Conservation (phyloP, 2,888 invertebrate genomes). For the Frankliniella intonsa region DNA sequence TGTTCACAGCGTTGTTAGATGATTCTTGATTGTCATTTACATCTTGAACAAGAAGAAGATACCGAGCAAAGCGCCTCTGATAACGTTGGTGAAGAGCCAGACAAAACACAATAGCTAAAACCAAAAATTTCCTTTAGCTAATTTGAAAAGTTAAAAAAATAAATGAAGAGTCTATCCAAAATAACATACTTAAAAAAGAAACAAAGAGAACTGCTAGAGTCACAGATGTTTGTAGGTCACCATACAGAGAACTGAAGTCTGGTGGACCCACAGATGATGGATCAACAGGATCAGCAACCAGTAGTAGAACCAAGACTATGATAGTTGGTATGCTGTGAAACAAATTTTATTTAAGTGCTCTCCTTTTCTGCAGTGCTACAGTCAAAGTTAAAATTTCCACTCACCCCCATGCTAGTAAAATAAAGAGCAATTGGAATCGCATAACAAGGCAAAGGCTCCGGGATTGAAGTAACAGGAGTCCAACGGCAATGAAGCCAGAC, state of each 20-base stretch:
- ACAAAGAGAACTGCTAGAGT: slow-evolving; percentile 70
- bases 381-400: slow-evolving; percentile 35
- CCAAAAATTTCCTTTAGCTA: slow-evolving; percentile 38
- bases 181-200: slow-evolving; percentile 66
- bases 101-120: slow-evolving; percentile 70
- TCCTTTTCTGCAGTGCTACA: background rate
- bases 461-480: slow-evolving; percentile 74
- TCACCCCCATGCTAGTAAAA: slow-evolving; percentile 57
- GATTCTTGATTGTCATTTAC: slow-evolving; percentile 40
- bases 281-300: slow-evolving; percentile 46
- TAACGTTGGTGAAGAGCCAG: slow-evolving; percentile 72
- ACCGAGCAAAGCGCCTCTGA: slow-evolving; percentile 64
- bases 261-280: slow-evolving; percentile 38
- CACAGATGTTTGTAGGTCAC: slow-evolving; percentile 70
- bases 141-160: slow-evolving; percentile 32
- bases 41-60: slow-evolving; percentile 58
- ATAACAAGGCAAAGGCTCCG: slow-evolving; percentile 78
- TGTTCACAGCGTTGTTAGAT: background rate
- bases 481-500: slow-evolving; percentile 78
- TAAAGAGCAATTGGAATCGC: slow-evolving; percentile 66
- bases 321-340: slow-evolving; percentile 60
- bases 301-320: slow-evolving; percentile 61
- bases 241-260: slow-evolving; percentile 71
- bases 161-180: slow-evolving; percentile 29
- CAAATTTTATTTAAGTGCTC: slow-evolving; percentile 27